A percentile compares a stretch with the other conserved stretches of the same genome.
phyloP scores from a whole-genome alignment of 2,888 invertebrate genomes.

The Cinara cedri region DNA sequence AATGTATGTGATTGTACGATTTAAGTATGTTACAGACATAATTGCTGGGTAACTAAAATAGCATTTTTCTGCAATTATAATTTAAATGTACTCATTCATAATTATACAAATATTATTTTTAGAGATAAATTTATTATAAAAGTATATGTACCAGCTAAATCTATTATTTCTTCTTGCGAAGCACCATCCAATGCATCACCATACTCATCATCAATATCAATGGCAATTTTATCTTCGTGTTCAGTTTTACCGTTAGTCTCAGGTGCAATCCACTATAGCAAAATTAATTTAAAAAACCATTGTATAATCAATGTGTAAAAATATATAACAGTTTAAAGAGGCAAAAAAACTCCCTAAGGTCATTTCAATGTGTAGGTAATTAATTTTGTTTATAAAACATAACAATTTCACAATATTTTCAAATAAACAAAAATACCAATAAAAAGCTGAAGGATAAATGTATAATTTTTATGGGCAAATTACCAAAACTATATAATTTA shows the following conservation, averaged over 20 bases:
- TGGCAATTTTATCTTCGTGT: constrained; percentile 88
- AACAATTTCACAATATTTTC: constrained; percentile 31
- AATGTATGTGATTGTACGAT: not conserved
- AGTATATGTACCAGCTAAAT: constrained; percentile 79
- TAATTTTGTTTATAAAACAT: constrained; percentile 41
- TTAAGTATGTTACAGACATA: not conserved
- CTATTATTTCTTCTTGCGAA: constrained; percentile 96
- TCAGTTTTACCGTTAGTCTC: constrained; percentile 74
- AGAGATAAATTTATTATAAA: not conserved
- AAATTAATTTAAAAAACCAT: constrained; percentile 53
- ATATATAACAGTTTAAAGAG: not conserved
- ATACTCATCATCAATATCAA: constrained; percentile 93
- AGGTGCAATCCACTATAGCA: constrained; percentile 77
- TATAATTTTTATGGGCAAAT: constrained; percentile 10
- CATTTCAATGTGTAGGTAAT: not conserved
- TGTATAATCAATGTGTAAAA: constrained; percentile 16
- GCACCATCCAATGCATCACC: constrained; percentile 87
- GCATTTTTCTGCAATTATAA: not conserved
- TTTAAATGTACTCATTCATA: not conserved
- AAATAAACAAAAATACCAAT: constrained; percentile 37
- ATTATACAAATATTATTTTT: not conserved
- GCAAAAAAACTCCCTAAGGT: constrained; percentile 2
- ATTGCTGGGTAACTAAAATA: not conserved
- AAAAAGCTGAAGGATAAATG: constrained; percentile 41
- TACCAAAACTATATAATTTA: not conserved